A percentile compares a stretch with the other conserved stretches of the same genome.
These are phyloP conservation scores for Heteronetta atricapilla DNA, from an alignment of 2,113 vertebrate species.

Conservation along the genomic window DNA sequence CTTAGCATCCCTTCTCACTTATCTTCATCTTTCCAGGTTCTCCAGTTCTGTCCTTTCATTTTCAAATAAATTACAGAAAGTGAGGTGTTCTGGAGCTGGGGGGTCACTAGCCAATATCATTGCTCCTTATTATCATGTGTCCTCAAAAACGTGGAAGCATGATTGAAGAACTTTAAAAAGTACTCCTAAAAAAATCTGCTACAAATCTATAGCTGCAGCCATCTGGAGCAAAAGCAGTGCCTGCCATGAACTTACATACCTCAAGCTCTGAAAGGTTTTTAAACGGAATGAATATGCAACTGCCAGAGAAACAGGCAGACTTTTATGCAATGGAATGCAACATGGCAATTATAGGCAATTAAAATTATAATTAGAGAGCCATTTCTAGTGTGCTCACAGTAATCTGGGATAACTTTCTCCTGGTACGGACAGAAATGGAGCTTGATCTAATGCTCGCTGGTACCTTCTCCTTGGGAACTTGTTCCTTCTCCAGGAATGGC, in stretches of 20 bases:
- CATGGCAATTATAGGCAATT: not conserved
- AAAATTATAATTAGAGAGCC: not conserved
- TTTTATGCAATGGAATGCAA: not conserved
- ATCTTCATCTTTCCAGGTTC: not conserved
- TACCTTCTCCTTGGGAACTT: not conserved
- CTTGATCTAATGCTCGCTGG: not conserved
- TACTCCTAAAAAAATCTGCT: not conserved
- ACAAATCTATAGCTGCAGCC: not conserved
- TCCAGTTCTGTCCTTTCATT: not conserved
- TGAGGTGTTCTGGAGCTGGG: rapidly evolving
- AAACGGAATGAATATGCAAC: slow-evolving; percentile 4
- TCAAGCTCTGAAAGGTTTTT: slow-evolving; percentile 14
- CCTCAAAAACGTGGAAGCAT: not conserved
- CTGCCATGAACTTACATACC: slow-evolving; percentile 3
- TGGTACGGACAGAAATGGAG: not conserved
- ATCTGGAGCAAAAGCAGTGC: slow-evolving; percentile 10
- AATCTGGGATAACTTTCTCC: not conserved
- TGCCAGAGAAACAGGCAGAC: not conserved
- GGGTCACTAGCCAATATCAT: not conserved
- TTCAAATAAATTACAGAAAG: not conserved
- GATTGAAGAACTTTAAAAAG: not conserved
- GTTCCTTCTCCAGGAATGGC: not conserved
- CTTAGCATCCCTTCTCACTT: not conserved
- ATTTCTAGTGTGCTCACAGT: not conserved
- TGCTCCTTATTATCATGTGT: not conserved